These are phyloP conservation scores for Lanius collurio DNA, from an alignment of 2,113 vertebrate genomes.

Conservation along the genomic window DNA sequence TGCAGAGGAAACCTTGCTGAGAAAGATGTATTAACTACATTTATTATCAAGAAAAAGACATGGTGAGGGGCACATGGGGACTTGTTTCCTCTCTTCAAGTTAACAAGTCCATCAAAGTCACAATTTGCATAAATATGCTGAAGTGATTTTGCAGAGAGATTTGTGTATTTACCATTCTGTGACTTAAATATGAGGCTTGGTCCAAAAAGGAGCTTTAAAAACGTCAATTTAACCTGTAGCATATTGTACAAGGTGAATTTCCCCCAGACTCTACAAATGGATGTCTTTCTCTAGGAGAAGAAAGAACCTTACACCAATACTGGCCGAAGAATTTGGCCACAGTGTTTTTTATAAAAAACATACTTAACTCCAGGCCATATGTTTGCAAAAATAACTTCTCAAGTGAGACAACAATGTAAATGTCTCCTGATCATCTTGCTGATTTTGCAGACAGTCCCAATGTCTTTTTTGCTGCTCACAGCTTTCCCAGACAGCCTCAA, in stretches of 20 bases:
- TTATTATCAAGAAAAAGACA: neutral
- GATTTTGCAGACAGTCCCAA: constrained; percentile 47
- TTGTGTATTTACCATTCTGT: neutral
- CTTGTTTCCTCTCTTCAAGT: neutral
- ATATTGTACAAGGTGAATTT: neutral
- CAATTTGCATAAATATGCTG: neutral
- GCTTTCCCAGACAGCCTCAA: constrained; percentile 47
- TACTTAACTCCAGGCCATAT: constrained; percentile 17
- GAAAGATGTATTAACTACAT: neutral
- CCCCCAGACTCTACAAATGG: neutral
- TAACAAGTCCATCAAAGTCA: neutral
- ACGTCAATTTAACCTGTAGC: neutral
- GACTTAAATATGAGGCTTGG: neutral
- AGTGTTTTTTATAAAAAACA: neutral
- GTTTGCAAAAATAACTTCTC: constrained; percentile 43
- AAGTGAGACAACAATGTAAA: constrained; percentile 25
- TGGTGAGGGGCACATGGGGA: neutral
- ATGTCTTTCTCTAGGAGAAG: neutral
- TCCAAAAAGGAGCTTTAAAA: neutral
- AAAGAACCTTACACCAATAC: neutral
- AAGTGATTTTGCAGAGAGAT: neutral
- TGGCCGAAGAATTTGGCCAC: neutral
- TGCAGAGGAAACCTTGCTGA: neutral
- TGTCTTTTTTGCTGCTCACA: constrained; percentile 36
- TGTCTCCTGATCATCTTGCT: constrained; percentile 40